Evolutionary conservation across 2,797 vertebrate genomes (phyloP).

Genomic region (Heliangelus exortis): DNA sequence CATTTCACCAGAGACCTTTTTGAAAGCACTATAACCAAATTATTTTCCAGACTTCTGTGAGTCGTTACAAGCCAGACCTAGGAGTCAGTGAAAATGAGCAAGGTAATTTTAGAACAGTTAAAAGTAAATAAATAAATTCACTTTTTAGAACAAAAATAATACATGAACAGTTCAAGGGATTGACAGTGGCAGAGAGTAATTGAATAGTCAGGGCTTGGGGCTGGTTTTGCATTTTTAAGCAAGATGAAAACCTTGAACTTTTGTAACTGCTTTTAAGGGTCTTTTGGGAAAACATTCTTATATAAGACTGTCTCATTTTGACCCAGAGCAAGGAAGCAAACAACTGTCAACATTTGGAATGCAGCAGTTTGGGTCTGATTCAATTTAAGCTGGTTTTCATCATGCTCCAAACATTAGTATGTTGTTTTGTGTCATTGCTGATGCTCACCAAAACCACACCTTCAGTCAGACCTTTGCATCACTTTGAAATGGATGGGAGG

Average conservation of each 20-base stretch:
- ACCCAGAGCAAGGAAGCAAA: not conserved
- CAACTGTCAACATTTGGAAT: not conserved
- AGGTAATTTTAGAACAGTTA: conserved; percentile 1
- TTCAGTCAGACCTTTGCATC: not conserved
- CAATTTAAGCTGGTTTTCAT: not conserved
- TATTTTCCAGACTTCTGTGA: conserved; percentile 70
- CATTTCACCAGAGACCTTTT: conserved; percentile 61
- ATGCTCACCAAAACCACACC: not conserved
- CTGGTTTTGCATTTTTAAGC: not conserved
- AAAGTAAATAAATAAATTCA: not conserved
- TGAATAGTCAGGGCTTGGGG: not conserved
- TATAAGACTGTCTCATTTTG: not conserved
- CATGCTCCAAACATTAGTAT: not conserved
- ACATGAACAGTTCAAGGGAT: not conserved
- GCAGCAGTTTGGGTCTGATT: not conserved
- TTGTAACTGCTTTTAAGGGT: not conserved
- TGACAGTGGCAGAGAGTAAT: not conserved
- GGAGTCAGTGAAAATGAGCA: conserved; percentile 23
- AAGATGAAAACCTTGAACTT: not conserved
- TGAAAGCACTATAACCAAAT: conserved; percentile 77
- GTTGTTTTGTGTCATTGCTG: not conserved
- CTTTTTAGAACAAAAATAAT: not conserved
- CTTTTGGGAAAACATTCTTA: not conserved
- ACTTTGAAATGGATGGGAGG: not conserved
- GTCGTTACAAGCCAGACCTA: conserved; percentile 36